Evolutionary conservation across 2,888 invertebrate species (phyloP), one percentile per base, ranked within the genome.

Genomic region (Scaptomyza flava): DNA sequence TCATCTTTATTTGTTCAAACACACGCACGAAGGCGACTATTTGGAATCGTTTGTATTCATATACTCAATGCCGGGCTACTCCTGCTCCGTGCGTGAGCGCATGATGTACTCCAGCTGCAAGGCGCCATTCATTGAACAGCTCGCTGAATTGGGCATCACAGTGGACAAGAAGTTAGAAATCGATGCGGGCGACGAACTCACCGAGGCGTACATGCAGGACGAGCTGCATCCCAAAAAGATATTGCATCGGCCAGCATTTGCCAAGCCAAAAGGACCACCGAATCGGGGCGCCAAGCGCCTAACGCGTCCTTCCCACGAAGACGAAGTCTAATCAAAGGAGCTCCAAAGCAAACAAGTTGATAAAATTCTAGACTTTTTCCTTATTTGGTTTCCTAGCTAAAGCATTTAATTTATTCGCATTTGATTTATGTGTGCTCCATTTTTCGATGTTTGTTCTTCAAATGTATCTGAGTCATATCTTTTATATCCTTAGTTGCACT

Each of bases 71-170:
- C 99, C 99, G 4, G 98, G 99, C 5, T 98, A 98, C 92, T 96
- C 94, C 70, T 98, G 98, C 91, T 96, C 98, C 71, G 98, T 99
- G 83, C 99, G 98, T 90, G 99, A 99, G 91, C 94, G 99, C 80
- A 99, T 99, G 99, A 93, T 99, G 91, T 99, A 99, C 92, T 99
- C 99, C 0, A 98, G 98, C 89, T 99, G 99, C 92, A 99, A 99
- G 92, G 96, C 95, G 68, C 97, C 98, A 17, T 95, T 99, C 74
- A 93, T 98, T 57, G 96, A 97, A 72, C 94, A 95, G 17, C 95
- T 99, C 69, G 95, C 96, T 85, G 94, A 94, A 52, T 92, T 96
- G 86, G 96, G 96, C 34, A 92, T 98, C 12, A 94, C 94, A 72
- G 94, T 99, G 79, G 94, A 93, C 0, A 98, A 98, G 93, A 96